Conservation (phyloP, 2,797 vertebrate species). For the Apodemus agrarius region DNA sequence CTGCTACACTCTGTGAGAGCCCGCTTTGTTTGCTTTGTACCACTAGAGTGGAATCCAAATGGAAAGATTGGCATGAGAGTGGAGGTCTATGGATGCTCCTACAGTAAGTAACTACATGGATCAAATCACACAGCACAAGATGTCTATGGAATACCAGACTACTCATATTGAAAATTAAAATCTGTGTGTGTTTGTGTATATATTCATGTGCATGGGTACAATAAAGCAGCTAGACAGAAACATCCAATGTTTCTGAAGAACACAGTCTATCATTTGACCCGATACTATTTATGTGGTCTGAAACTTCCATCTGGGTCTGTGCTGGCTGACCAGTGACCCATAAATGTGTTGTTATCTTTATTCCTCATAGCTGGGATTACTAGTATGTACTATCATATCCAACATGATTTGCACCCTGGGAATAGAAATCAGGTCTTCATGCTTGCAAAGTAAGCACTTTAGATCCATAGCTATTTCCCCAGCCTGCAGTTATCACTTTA, state of each 20-base stretch:
- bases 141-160: rapidly evolving
- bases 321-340: neutral
- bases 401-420: neutral
- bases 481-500: neutral
- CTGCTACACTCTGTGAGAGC: slow-evolving; percentile 92
- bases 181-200: neutral
- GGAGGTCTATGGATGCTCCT: slow-evolving; percentile 95
- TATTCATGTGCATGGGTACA: neutral
- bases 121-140: rapidly evolving
- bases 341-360: neutral
- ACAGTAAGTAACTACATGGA: slow-evolving; percentile 91
- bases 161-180: neutral
- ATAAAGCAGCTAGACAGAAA: too few species aligned
- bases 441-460: neutral
- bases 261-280: neutral
- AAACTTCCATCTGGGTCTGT: neutral
- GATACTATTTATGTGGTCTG: neutral
- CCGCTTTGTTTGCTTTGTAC: slow-evolving; percentile 95
- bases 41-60: slow-evolving; percentile 93
- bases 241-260: neutral
- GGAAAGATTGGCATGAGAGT: slow-evolving; percentile 94
- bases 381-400: neutral
- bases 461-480: neutral
- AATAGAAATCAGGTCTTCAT: neutral
- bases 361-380: neutral